phyloP scores from a whole-genome alignment of 2,888 invertebrate genomes.

The Poecilobothrus nobilitatus region DNA sequence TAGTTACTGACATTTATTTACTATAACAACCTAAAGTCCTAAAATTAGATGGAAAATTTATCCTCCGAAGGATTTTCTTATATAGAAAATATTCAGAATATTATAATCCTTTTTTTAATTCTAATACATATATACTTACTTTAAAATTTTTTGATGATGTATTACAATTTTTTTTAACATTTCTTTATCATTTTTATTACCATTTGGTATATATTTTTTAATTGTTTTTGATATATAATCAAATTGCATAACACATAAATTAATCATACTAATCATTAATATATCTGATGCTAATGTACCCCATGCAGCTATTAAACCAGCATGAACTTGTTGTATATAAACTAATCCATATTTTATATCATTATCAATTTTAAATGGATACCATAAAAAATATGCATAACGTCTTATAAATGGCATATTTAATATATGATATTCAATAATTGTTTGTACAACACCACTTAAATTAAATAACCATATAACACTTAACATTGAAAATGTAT shows the following conservation, averaged over 20 bases:
- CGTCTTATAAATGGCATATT: background rate
- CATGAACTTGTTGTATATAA: constrained; percentile 12
- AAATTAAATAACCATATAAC: constrained; percentile 19
- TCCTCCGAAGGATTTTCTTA: too few relatives aligned
- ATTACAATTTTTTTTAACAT: constrained; percentile 2
- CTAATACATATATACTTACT: too few relatives aligned
- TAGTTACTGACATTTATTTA: too few relatives aligned
- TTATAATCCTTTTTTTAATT: too few relatives aligned
- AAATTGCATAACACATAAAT: constrained; percentile 19
- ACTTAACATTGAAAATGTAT: background rate
- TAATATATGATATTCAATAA: constrained; percentile 14
- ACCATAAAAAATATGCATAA: constrained; percentile 21
- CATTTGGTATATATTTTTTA: constrained; percentile 4
- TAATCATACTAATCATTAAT: constrained; percentile 12
- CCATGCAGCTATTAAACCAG: constrained; percentile 14
- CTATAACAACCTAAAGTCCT: too few relatives aligned
- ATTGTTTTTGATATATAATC: constrained; percentile 12
- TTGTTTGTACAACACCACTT: constrained; percentile 15
- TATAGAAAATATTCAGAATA: too few relatives aligned
- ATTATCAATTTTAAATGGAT: constrained; percentile 19
- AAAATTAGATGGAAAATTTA: too few relatives aligned
- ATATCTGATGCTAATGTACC: constrained; percentile 16
- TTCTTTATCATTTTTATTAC: background rate
- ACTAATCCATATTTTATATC: constrained; percentile 5
- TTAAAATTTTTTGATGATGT: constrained; percentile 15